Base-by-base conservation (phyloP, 1,140 invertebrate species). In the Psix sp. region DNA sequence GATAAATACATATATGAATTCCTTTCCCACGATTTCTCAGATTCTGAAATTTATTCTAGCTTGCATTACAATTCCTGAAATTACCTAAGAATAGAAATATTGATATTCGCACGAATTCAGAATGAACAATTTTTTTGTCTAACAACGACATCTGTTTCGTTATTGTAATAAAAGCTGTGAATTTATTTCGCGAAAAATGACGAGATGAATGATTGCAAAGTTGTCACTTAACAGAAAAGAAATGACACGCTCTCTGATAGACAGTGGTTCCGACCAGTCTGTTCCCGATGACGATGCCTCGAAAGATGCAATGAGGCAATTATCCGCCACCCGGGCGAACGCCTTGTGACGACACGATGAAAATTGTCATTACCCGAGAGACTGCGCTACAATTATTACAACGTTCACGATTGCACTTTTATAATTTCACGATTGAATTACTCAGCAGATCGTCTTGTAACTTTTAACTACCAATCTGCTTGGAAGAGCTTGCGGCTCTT, bases 401-500 rank as follows among this genome's bases (percentile, higher is more conserved):
- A 80, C 77, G 80, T 82, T 85, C 83, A 84, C 82, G 82, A 87
- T 86, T 86, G 80, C 83, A 84, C 86, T 86, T 86, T 85, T 77
- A 79, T 80, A 81, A 72, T 79, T 80, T 84, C 84, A 84, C 80
- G 82, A 84, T 84, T 77, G 82, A 83, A 86, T 87, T 87, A 84
- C 84, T 84, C 85, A 86, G 86, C 84, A 79, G 80, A 84, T 85
- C 80, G 79, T 86, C 84, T 85, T 84, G 84, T 85, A 85, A 87
- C 83, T 85, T 85, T 85, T 82, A 85, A 87, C 83, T 85, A 84
- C 84, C 70, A 71, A 71, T 77, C 65, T 77, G 60, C 57, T 65
- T 51, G 52, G 60, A 68, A 71, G 75, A 74, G 65, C 66, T 77
- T 65, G 68, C 57, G 59, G 57, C 68, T 76, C 52, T 76, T 68